phyloP scores from a whole-genome alignment of 2,113 vertebrate genomes.

The Nanorana parkeri region DNA sequence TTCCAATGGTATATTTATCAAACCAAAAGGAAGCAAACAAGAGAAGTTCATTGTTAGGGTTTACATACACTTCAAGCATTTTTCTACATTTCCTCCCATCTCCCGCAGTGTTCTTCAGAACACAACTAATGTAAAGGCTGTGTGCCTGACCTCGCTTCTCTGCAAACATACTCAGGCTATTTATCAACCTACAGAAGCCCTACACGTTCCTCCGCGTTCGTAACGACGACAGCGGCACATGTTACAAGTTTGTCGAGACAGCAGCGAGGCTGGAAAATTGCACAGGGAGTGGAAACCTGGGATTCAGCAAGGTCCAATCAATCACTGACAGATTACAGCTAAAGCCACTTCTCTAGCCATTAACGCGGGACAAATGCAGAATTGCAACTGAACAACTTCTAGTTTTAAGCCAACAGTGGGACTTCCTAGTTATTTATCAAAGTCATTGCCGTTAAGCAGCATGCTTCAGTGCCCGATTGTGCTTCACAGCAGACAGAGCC shows the following conservation, averaged over 20 bases:
- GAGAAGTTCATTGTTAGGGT: no score
- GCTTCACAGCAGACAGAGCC: constrained; percentile 93
- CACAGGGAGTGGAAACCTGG: constrained; percentile 72
- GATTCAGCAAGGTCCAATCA: constrained; percentile 95
- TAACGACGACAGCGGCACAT: constrained; percentile 89
- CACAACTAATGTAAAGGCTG: constrained; percentile 4
- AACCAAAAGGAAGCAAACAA: no score
- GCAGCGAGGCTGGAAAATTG: constrained; percentile 78
- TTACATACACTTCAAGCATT: no score
- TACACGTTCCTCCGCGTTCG: constrained; percentile 88
- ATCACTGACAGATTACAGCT: constrained; percentile 99
- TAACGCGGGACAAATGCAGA: constrained; percentile 99
- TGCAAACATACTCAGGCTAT: constrained; percentile 28
- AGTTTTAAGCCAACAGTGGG: constrained; percentile 99
- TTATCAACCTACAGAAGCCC: constrained; percentile 80
- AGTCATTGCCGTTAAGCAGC: constrained; percentile 96
- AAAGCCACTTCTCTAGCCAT: constrained; percentile 99
- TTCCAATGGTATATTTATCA: no score
- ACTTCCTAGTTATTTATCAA: constrained; percentile 99
- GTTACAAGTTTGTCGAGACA: constrained; percentile 87
- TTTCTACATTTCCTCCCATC: no score
- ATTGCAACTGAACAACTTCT: constrained; percentile 99
- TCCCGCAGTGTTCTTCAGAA: background rate
- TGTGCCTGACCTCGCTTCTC: background rate
- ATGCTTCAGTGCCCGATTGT: constrained; percentile 93